Evolutionary conservation across 2,113 vertebrate genomes (phyloP), one percentile per base, ranked within the genome.

Genomic region (Myxocyprinus asiaticus): DNA sequence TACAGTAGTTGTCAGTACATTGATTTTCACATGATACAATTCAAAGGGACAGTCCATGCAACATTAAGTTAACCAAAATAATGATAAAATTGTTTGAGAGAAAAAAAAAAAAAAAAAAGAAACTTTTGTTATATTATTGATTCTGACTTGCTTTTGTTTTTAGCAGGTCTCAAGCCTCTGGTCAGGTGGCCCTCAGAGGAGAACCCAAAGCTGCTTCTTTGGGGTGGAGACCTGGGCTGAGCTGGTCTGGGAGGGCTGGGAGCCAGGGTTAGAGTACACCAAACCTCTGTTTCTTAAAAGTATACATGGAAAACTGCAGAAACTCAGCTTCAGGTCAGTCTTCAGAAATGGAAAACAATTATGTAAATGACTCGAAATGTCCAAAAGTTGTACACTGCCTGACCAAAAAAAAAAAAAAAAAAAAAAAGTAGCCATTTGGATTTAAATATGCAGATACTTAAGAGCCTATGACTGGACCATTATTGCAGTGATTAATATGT

Each of bases 231-330:
- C 93, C 2, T 81, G 80, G 0, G 69, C 90, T 82, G 90, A 92
- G 61, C 88, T 98, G 76, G 84, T 89, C 0, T 99, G 97, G 97
- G 92, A 85, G 76, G 89, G 88, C 87, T 99, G 97, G 97, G 91
- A 94, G 10, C 81, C 90, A 3, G 94, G 92, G 14, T 88, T 85
- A 80, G 94, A 98, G 85, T 91, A 86, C 86, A 94, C 93, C 9
- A 96, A 93, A 87, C 91, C 87, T 9, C 83, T 98, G 76, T 79
- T 84, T 45, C 88, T 99, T 86, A 98, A 93, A 91, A 99, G 97
- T 9, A 82, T 94, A 4, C 87, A 92, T 48, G 76, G 87, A 84
- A 96, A 94, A 89, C 93, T 87, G 22, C 94, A 95, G 88, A 97
- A 93, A 88, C 88, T 99, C 45, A 92, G 85, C 17, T 94, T 95